A percentile compares a stretch with the other conserved stretches of the same genome.
phyloP scores from a whole-genome alignment of 2,888 invertebrate genomes.

The Neoaliturus tenellus region DNA sequence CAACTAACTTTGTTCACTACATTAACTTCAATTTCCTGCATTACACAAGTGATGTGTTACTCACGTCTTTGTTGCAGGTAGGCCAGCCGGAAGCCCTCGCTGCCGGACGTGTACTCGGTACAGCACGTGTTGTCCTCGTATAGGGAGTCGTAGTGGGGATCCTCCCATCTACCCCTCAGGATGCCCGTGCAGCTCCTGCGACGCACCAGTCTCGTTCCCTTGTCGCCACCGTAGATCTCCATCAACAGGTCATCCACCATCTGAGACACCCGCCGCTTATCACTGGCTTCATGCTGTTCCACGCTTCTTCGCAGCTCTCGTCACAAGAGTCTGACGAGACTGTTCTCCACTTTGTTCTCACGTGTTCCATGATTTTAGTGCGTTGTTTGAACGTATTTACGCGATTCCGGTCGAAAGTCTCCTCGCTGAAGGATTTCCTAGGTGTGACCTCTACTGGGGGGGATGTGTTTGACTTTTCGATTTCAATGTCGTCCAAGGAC shows the following conservation, averaged over 20 bases:
- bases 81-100: neutral
- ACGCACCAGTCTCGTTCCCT: neutral
- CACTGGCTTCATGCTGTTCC: slow-evolving; percentile 9
- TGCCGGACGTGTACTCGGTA: slow-evolving; percentile 22
- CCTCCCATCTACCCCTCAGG: neutral
- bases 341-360: slow-evolving; percentile 18
- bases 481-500: neutral
- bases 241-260: slow-evolving; percentile 50
- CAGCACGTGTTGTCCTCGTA: slow-evolving; percentile 23
- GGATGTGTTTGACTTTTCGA: neutral
- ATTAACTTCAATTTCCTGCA: no score
- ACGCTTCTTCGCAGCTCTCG: slow-evolving; percentile 30
- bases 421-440: slow-evolving; percentile 52
- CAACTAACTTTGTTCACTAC: no score
- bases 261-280: slow-evolving; percentile 36
- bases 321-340: slow-evolving; percentile 24
- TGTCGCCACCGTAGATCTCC: slow-evolving; percentile 50
- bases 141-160: neutral
- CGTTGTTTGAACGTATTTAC: neutral
- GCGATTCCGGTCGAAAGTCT: slow-evolving; percentile 39
- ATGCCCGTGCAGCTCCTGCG: slow-evolving; percentile 18
- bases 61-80: slow-evolving; percentile 13
- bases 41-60: no score
- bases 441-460: neutral
- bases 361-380: neutral